These are phyloP conservation scores for Ceratotherium simum DNA, from an alignment of 2,113 vertebrate species.

Conservation along the genomic window DNA sequence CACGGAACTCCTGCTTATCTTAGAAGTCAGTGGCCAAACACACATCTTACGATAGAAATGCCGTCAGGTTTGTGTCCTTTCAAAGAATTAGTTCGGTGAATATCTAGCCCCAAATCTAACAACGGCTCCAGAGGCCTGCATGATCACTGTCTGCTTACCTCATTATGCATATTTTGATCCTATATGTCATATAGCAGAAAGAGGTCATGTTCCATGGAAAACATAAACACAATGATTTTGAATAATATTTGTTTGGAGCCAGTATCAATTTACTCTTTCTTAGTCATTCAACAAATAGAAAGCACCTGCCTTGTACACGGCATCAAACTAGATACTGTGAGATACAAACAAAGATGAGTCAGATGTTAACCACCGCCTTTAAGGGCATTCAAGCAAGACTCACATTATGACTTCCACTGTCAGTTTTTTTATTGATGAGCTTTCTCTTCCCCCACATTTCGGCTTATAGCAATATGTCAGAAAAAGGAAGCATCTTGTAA, in stretches of 20 bases:
- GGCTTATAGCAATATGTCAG: not conserved
- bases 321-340: not conserved
- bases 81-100: not conserved
- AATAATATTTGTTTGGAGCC: not conserved
- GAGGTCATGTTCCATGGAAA: not conserved
- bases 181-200: not conserved
- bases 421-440: not conserved
- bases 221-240: not conserved
- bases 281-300: not conserved
- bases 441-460: slow-evolving; percentile 22
- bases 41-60: not conserved
- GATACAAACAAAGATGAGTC: not conserved
- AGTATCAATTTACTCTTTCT: not conserved
- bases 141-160: not conserved
- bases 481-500: not conserved
- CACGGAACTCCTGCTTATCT: not conserved
- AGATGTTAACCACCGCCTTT: not conserved
- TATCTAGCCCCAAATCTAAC: not conserved
- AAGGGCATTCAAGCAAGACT: not conserved
- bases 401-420: not conserved
- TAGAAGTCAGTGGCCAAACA: not conserved
- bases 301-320: too few species aligned
- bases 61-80: not conserved
- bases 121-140: not conserved
- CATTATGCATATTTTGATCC: not conserved